Base-by-base conservation (phyloP, 2,888 invertebrate genomes). In the Lobophora halterata region DNA sequence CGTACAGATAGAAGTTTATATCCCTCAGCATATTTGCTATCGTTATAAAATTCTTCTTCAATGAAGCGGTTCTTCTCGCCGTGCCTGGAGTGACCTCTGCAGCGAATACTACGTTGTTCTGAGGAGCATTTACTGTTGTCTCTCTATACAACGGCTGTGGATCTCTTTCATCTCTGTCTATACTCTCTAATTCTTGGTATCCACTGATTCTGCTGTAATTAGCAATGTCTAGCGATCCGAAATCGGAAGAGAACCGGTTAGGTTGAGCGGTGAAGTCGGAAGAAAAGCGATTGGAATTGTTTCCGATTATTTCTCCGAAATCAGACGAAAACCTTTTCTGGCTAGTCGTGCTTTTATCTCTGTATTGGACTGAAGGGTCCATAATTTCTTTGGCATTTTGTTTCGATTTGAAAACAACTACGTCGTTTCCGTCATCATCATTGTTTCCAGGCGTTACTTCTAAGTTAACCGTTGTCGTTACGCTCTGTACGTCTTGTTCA, bases 131-230 rank as follows among this genome's bases (percentile, higher is more conserved):
- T 0, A 90, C 75, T 1, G 89, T 89, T 0, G 88, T 87, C 55
- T 89, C 90, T 24, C 89, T 79, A 48, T 90, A 90, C 23, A 90
- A 56, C 0, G 90, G 89, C 39, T 85, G 85, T 1, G 90, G 89
- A 12, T 72, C 69, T 10, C 74, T 74, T 1, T 50, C 61, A 9
- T 67, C 71, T 19, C 77, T 71, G 17, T 88, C 85, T 33, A 88
- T 88, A 40, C 61, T 75, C 42, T 83, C 81, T 11, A 88, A 49
- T 46, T 88, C 87, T 42, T 74, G 80, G 31, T 85, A 87, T 1
- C 79, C 75, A 27, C 61, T 68, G 4, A 74, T 62, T 36, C 77
- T 61, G 3, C 63, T 57, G 27, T 74, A 75, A 18, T 65, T 70
- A 1, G 51, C 52, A 1, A 83, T 58, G 18, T 85, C 77, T 1